Conservation (phyloP, 2,888 invertebrate genomes). For the Anagyrus pseudococci region DNA sequence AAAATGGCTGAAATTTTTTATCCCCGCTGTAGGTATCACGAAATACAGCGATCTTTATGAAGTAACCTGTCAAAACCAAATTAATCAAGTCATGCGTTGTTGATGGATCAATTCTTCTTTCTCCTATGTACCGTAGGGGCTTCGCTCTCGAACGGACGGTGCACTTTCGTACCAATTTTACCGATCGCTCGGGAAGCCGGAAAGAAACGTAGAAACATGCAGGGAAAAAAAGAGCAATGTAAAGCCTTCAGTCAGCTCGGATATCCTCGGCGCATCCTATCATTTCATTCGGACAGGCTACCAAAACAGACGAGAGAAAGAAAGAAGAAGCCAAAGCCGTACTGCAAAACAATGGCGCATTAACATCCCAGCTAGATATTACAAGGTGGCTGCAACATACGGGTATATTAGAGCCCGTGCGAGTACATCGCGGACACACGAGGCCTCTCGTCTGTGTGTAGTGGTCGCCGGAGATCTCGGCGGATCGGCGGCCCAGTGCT, state of each 20-base stretch:
- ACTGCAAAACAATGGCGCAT: conserved; percentile 45
- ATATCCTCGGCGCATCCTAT: neutral
- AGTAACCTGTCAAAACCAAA: too few relatives aligned
- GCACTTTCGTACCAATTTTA: too few relatives aligned
- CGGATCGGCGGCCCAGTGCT: too few relatives aligned
- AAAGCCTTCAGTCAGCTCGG: too few relatives aligned
- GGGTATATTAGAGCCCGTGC: conserved; percentile 2
- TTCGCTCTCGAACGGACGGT: too few relatives aligned
- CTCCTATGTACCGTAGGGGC: too few relatives aligned
- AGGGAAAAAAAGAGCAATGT: neutral
- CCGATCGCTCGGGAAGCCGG: neutral
- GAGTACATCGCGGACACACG: neutral
- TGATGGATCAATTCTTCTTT: too few relatives aligned
- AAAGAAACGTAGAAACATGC: neutral
- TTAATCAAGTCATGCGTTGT: too few relatives aligned
- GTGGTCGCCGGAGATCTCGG: neutral
- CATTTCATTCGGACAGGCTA: neutral
- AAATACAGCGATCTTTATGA: too few relatives aligned
- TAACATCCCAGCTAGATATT: conserved; percentile 41
- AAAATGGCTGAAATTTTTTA: too few relatives aligned
- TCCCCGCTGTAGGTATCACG: too few relatives aligned
- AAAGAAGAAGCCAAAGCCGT: conserved; percentile 1
- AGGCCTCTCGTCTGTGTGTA: too few relatives aligned
- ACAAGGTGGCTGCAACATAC: conserved; percentile 32
- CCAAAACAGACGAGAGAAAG: neutral